A percentile compares a stretch with the other conserved stretches of the same genome.
phyloP scores from a whole-genome alignment of 2,113 vertebrate species.

The Mystacornis crossleyi region DNA sequence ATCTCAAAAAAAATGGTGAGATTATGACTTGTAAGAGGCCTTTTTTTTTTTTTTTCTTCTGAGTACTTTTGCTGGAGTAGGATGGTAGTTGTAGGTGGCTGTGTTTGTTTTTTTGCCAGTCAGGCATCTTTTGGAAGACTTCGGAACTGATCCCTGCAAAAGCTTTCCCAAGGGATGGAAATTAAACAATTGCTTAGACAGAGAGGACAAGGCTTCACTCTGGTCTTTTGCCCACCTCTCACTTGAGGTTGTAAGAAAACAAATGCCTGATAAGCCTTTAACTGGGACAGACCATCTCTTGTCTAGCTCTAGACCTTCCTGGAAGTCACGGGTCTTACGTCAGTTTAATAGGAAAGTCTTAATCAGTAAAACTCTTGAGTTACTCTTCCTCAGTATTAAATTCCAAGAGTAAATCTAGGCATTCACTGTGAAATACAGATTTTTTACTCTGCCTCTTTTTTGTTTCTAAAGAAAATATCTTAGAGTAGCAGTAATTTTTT shows the following conservation, averaged over 20 bases:
- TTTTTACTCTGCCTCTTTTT: not conserved
- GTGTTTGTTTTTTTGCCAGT: not conserved
- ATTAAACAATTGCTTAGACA: not conserved
- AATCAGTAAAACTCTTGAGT: not conserved
- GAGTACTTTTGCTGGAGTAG: not conserved
- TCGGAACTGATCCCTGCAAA: not conserved
- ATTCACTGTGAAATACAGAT: not conserved
- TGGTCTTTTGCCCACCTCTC: not conserved
- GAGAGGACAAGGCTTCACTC: not conserved
- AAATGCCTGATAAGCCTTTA: not conserved
- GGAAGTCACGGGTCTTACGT: not conserved
- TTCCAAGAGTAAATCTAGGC: not conserved
- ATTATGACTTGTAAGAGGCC: not conserved
- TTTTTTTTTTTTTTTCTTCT: too few relatives aligned
- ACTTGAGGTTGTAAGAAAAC: not conserved
- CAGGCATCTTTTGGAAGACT: not conserved
- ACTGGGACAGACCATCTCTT: not conserved
- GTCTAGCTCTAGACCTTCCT: not conserved
- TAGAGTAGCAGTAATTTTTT: not conserved
- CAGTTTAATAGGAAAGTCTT: not conserved
- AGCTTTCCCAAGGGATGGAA: not conserved
- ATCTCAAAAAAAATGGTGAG: not conserved
- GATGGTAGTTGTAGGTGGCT: not conserved
- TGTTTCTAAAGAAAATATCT: not conserved
- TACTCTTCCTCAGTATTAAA: not conserved